phyloP scores from a whole-genome alignment of 2,797 vertebrate genomes.

The Macrochelys suwanniensis region DNA sequence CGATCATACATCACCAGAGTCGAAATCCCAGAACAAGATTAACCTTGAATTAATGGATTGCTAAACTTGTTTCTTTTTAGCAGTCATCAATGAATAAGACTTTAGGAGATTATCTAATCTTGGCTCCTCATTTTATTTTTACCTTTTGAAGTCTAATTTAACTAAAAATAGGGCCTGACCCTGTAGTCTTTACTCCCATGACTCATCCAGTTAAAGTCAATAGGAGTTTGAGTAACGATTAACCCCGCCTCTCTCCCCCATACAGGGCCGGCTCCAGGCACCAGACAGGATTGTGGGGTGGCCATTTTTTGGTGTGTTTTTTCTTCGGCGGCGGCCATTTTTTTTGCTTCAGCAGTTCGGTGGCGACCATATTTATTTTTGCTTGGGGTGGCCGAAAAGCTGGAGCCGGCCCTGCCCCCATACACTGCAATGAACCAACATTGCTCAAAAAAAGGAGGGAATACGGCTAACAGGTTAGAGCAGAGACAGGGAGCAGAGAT shows the following conservation, averaged over 20 bases:
- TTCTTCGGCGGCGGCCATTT: too few species aligned
- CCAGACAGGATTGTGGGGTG: too few species aligned
- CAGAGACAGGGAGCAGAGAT: neutral
- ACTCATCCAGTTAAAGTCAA: neutral
- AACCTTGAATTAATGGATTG: conserved; percentile 25
- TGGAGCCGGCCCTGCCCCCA: too few species aligned
- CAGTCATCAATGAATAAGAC: neutral
- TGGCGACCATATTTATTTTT: too few species aligned
- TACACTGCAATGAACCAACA: neutral
- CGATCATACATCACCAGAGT: neutral
- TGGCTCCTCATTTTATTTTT: neutral
- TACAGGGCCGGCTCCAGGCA: too few species aligned
- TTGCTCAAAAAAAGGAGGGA: neutral
- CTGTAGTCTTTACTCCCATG: neutral
- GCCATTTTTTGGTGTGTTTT: too few species aligned
- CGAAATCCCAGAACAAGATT: neutral
- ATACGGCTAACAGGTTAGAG: neutral
- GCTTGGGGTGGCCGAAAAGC: too few species aligned
- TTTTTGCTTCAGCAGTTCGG: too few species aligned
- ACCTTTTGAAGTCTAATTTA: neutral
- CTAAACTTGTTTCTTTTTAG: conserved; percentile 20
- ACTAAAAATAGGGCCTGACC: neutral
- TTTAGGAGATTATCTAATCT: neutral
- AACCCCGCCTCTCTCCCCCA: neutral
- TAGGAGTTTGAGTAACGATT: neutral